phyloP scores from a whole-genome alignment of 1,140 invertebrate genomes.

The Trissolcus basalis region DNA sequence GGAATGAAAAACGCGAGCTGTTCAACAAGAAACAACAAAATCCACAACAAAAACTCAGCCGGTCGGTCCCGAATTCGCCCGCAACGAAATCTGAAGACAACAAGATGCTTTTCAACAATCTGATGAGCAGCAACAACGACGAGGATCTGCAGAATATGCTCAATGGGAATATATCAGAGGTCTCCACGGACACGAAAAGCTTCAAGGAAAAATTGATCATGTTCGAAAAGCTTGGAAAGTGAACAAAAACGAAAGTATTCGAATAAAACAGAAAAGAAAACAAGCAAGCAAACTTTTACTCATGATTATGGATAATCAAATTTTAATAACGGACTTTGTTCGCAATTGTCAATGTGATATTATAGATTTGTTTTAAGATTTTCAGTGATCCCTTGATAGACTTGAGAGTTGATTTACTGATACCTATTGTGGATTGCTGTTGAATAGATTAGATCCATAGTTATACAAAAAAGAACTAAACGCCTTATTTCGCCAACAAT shows the following conservation, averaged over 20 bases:
- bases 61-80: slow-evolving; percentile 68
- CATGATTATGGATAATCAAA: slow-evolving; percentile 9
- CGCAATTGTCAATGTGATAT: slow-evolving; percentile 37
- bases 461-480: too few species aligned
- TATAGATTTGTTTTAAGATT: slow-evolving; percentile 18
- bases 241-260: not conserved
- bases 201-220: slow-evolving; percentile 75
- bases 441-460: too few species aligned
- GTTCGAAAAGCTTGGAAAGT: slow-evolving; percentile 72
- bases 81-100: slow-evolving; percentile 69
- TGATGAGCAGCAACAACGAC: slow-evolving; percentile 69
- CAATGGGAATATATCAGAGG: slow-evolving; percentile 75
- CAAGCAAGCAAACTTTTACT: not conserved
- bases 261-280: not conserved
- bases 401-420: slow-evolving; percentile 13
- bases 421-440: not conserved
- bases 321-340: slow-evolving; percentile 8
- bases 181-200: slow-evolving; percentile 73
- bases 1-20: slow-evolving; percentile 70
- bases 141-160: slow-evolving; percentile 74
- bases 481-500: too few species aligned
- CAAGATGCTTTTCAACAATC: slow-evolving; percentile 70
- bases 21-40: slow-evolving; percentile 69
- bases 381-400: slow-evolving; percentile 13
- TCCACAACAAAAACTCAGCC: slow-evolving; percentile 37